A percentile compares a stretch with the other conserved stretches of the same genome.
phyloP scores from a whole-genome alignment of 2,888 invertebrate genomes.

The Papilio gigon region DNA sequence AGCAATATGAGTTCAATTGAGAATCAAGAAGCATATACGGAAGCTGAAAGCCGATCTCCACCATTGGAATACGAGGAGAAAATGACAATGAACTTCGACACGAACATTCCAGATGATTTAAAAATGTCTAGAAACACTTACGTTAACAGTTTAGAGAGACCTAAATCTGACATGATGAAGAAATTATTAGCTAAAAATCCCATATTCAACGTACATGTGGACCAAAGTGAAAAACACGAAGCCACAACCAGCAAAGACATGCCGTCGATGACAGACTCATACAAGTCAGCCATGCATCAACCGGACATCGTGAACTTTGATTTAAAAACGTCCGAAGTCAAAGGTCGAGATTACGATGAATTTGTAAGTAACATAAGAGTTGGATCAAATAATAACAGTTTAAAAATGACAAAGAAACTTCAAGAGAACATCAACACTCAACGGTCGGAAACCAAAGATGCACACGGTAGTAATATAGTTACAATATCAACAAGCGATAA shows the following conservation, averaged over 20 bases:
- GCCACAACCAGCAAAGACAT: slow-evolving; percentile 64
- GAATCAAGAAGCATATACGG: slow-evolving; percentile 60
- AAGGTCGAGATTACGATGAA: slow-evolving; percentile 69
- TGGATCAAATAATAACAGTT: slow-evolving; percentile 74
- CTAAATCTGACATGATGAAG: slow-evolving; percentile 84
- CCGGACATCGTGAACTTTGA: slow-evolving; percentile 80
- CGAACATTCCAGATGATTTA: slow-evolving; percentile 84
- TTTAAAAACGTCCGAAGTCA: slow-evolving; percentile 67
- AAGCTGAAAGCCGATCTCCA: slow-evolving; percentile 56
- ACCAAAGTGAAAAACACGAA: slow-evolving; percentile 66
- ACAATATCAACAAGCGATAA: slow-evolving; percentile 75
- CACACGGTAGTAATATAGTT: slow-evolving; percentile 67
- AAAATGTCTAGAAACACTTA: slow-evolving; percentile 84
- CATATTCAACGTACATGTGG: slow-evolving; percentile 74
- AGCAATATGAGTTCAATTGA: slow-evolving; percentile 74
- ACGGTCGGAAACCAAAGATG: slow-evolving; percentile 68
- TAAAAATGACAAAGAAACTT: slow-evolving; percentile 65
- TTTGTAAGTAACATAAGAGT: slow-evolving; percentile 78
- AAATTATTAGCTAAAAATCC: slow-evolving; percentile 81
- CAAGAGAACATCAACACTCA: slow-evolving; percentile 62
- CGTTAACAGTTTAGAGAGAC: slow-evolving; percentile 83
- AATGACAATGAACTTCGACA: slow-evolving; percentile 77
- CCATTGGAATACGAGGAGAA: slow-evolving; percentile 74
- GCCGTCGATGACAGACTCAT: slow-evolving; percentile 66
- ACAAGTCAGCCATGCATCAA: slow-evolving; percentile 75